phyloP scores from a whole-genome alignment of 2,888 invertebrate genomes.

The Prosapia bicincta region DNA sequence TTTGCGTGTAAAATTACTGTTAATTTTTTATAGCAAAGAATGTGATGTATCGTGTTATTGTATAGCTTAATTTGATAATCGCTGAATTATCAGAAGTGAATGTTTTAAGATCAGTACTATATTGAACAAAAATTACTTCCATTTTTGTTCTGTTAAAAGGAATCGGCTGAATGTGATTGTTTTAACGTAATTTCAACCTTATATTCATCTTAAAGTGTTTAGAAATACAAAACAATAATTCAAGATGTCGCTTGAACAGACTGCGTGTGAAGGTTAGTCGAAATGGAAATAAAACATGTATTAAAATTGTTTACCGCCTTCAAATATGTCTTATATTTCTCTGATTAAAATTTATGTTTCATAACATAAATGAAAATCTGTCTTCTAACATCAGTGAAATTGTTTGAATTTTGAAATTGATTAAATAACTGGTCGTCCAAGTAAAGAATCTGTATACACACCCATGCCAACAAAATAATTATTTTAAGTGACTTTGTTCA shows the following conservation, averaged over 20 bases:
- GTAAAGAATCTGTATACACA: not conserved
- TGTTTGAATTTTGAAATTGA: not conserved
- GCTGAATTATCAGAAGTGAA: too few species aligned
- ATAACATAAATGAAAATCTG: not conserved
- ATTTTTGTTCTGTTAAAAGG: too few species aligned
- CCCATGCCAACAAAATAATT: not conserved
- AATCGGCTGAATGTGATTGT: too few species aligned
- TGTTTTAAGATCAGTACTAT: too few species aligned
- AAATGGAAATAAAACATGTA: not conserved
- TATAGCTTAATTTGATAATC: too few species aligned
- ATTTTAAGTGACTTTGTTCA: not conserved
- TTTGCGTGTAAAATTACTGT: too few species aligned
- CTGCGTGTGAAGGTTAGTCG: conserved; percentile 78
- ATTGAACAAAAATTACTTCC: too few species aligned
- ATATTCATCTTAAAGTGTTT: too few species aligned
- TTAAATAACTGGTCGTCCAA: not conserved
- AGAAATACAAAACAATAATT: not conserved
- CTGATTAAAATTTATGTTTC: not conserved
- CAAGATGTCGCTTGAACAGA: conserved; percentile 78
- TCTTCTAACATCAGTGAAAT: not conserved
- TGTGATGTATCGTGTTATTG: too few species aligned
- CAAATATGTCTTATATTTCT: not conserved
- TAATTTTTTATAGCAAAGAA: too few species aligned
- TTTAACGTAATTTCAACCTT: too few species aligned
- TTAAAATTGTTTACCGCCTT: not conserved